Evolutionary conservation across 2,113 vertebrate species (phyloP), one percentile per base, ranked within the genome.

Genomic region (Ancistrus triradiatus): DNA sequence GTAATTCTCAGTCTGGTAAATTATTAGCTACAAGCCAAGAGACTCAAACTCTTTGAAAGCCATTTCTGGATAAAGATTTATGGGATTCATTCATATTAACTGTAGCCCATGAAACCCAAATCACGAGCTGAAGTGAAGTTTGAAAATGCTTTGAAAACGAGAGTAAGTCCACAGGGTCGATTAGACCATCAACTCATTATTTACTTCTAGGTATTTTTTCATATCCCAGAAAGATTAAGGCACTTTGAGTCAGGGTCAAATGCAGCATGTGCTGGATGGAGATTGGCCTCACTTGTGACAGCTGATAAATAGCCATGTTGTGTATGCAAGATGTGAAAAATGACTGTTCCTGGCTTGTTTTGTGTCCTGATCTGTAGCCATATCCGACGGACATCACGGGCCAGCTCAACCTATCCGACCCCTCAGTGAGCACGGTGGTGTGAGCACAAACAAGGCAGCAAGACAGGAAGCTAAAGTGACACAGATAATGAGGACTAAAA

Each of bases 371-470:
- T 75, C 80, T 93, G 83, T 87, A 97, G 87, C 96, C 91, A 68
- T 95, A 97, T 76, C 95, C 95, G 56, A 94, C 95, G 28, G 95
- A 97, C 88, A 96, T 97, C 90, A 90, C 94, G 0, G 95, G 95
- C 77, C 94, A 96, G 86, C 94, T 97, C 84, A 97, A 97, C 91
- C 91, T 97, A 81, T 97, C 95, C 64, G 95, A 98, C 86, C 95
- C 95, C 73, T 98, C 95, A 72, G 95, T 98, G 89, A 98, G 95
- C 91, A 98, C 95, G 73, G 94, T 97, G 87, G 94, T 98, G 84
- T 98, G 89, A 93, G 74, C 22, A 47, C 64, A 47, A 67, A 15
- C 22, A 11, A 40, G 22, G 14, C 21, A 48, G 17, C 25, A 19
- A 60, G 43, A 53, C 27, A 63, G 17, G 31, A 64, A 56, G 25